Evolutionary conservation across 2,797 vertebrate genomes (phyloP).

Genomic region (Amphiprion clarkii): DNA sequence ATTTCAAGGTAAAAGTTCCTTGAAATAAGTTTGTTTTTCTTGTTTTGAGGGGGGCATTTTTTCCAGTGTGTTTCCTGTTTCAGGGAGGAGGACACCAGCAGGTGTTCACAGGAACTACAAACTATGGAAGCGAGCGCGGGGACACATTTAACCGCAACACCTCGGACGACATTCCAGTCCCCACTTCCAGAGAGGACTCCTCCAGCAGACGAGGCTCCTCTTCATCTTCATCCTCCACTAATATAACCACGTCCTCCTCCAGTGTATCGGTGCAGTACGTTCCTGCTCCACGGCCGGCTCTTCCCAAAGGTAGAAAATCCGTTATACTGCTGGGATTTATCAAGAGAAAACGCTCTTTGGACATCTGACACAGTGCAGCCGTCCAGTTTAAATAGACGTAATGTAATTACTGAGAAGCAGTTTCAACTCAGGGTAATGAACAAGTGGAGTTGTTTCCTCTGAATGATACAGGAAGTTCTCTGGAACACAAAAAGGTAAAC

Average conservation of each 20-base stretch:
- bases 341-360: too few relatives aligned
- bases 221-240: constrained; percentile 57
- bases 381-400: too few relatives aligned
- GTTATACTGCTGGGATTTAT: background rate
- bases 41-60: too few relatives aligned
- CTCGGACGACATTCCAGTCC: constrained; percentile 27
- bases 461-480: background rate
- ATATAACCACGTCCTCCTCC: constrained; percentile 59
- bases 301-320: constrained; percentile 80
- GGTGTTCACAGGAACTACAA: constrained; percentile 17
- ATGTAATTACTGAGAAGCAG: too few relatives aligned
- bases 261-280: constrained; percentile 53
- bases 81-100: constrained; percentile 48
- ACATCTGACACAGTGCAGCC: too few relatives aligned
- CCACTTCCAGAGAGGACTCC: constrained; percentile 50
- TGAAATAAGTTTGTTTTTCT: too few relatives aligned
- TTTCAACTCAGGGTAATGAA: too few relatives aligned
- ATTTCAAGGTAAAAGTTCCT: too few relatives aligned
- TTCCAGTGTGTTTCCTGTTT: constrained; percentile 15
- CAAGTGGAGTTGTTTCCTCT: too few relatives aligned
- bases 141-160: constrained; percentile 70
- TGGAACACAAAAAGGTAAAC: too few relatives aligned
- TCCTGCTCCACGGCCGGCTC: constrained; percentile 66
- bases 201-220: constrained; percentile 55
- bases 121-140: constrained; percentile 64